Percentiles rank a stretch among this genome's conserved stretches.
These are phyloP conservation scores for Microplitis mediator DNA, from an alignment of 1,140 invertebrate species.

Conservation along the genomic window DNA sequence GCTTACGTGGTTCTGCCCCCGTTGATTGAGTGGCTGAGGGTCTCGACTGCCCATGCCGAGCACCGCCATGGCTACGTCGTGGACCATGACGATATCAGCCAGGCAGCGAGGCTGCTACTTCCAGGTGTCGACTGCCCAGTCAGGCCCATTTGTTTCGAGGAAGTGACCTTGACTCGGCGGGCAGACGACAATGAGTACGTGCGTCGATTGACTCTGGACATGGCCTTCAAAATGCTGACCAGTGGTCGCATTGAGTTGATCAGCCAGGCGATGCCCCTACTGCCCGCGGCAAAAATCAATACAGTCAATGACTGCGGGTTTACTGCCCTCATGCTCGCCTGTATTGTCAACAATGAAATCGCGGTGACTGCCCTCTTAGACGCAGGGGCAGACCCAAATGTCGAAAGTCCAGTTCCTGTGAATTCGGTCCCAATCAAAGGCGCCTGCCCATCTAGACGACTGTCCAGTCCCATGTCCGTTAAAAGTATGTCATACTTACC, in stretches of 20 bases:
- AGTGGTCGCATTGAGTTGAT: slow-evolving; percentile 79
- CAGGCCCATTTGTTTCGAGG: slow-evolving; percentile 69
- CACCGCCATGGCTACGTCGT: slow-evolving; percentile 78
- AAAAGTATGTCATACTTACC: slow-evolving; percentile 28
- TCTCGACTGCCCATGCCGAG: slow-evolving; percentile 80
- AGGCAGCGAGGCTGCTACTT: slow-evolving; percentile 82
- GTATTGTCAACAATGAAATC: slow-evolving; percentile 78
- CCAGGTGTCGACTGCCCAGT: slow-evolving; percentile 89
- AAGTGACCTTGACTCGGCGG: slow-evolving; percentile 56
- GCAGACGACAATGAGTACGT: slow-evolving; percentile 66
- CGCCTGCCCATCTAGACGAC: slow-evolving; percentile 31
- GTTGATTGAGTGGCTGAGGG: slow-evolving; percentile 84
- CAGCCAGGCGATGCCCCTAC: slow-evolving; percentile 75
- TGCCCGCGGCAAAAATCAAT: slow-evolving; percentile 76
- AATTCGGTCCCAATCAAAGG: slow-evolving; percentile 24
- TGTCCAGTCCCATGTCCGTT: slow-evolving; percentile 33
- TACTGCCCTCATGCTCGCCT: slow-evolving; percentile 81
- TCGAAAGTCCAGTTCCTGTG: slow-evolving; percentile 67
- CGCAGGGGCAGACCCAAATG: slow-evolving; percentile 77
- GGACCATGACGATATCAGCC: slow-evolving; percentile 87
- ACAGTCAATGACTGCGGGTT: slow-evolving; percentile 80
- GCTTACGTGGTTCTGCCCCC: slow-evolving; percentile 87
- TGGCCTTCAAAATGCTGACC: slow-evolving; percentile 80
- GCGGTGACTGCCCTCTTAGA: slow-evolving; percentile 75
- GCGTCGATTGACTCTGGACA: slow-evolving; percentile 71